Conservation (phyloP, 2,113 vertebrate genomes). For the Panthera leo region DNA sequence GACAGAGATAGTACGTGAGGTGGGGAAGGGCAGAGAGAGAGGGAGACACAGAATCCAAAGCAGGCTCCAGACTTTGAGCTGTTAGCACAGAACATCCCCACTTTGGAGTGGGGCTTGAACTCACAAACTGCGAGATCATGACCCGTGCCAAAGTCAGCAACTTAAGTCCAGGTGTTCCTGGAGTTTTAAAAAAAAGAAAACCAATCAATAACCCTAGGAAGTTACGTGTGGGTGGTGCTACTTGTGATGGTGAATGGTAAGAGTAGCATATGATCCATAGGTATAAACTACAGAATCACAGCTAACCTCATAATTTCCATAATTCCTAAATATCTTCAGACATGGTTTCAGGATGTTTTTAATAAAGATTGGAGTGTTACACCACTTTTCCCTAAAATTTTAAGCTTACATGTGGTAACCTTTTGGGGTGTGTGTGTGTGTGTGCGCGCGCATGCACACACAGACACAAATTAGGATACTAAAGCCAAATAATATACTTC, state of each 20-base stretch:
- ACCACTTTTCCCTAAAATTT: slow-evolving; percentile 35
- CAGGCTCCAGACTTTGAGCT: too few relatives aligned
- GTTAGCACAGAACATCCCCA: too few relatives aligned
- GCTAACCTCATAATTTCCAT: background rate
- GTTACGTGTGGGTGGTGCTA: background rate
- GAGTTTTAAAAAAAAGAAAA: background rate
- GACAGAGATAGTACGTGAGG: too few relatives aligned
- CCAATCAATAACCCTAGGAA: background rate
- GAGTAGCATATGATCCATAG: background rate
- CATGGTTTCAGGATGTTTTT: background rate
- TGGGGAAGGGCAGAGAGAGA: too few relatives aligned
- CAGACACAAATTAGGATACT: background rate
- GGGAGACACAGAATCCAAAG: too few relatives aligned
- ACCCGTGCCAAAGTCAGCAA: too few relatives aligned
- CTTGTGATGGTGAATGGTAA: background rate
- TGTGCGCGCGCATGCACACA: background rate
- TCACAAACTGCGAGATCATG: too few relatives aligned
- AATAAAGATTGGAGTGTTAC: background rate
- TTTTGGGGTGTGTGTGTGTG: background rate
- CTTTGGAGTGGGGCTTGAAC: too few relatives aligned
- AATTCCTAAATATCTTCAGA: slow-evolving; percentile 32
- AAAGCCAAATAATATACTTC: slow-evolving; percentile 5
- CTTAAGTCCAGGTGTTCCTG: background rate
- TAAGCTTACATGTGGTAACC: background rate
- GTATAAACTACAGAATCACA: background rate